Conservation (phyloP, 2,888 invertebrate species). For the Tenodera sinensis region DNA sequence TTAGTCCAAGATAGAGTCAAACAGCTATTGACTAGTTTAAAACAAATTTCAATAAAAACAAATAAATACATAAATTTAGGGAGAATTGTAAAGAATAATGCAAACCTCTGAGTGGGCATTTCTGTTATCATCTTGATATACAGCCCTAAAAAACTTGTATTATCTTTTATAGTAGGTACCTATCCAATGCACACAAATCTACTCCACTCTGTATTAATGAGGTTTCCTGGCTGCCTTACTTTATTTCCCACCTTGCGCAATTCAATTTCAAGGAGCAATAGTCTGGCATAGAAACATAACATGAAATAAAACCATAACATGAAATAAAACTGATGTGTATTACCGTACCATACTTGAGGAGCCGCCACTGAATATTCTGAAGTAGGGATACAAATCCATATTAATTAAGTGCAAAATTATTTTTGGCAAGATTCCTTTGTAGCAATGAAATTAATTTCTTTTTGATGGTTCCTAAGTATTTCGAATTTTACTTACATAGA, state of each 20-base stretch:
- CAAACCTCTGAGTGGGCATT: neutral
- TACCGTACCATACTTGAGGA: neutral
- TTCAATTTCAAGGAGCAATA: neutral
- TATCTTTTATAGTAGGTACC: too few relatives aligned
- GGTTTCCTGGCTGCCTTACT: neutral
- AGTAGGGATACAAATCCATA: neutral
- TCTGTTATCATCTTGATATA: neutral
- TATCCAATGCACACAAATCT: neutral
- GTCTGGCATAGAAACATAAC: neutral
- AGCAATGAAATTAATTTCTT: too few relatives aligned
- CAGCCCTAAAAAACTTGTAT: neutral
- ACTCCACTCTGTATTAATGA: neutral
- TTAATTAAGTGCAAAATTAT: neutral
- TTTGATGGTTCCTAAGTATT: too few relatives aligned
- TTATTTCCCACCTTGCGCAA: neutral
- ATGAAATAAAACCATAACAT: neutral
- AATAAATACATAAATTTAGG: neutral
- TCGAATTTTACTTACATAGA: too few relatives aligned
- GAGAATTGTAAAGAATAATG: neutral
- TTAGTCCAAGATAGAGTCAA: too few relatives aligned
- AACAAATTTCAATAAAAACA: too few relatives aligned
- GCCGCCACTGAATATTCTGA: neutral
- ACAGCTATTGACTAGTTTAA: too few relatives aligned
- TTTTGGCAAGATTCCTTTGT: too few relatives aligned
- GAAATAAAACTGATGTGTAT: neutral